Conservation (phyloP, 2,797 vertebrate species). For the Sorex maritimensis region DNA sequence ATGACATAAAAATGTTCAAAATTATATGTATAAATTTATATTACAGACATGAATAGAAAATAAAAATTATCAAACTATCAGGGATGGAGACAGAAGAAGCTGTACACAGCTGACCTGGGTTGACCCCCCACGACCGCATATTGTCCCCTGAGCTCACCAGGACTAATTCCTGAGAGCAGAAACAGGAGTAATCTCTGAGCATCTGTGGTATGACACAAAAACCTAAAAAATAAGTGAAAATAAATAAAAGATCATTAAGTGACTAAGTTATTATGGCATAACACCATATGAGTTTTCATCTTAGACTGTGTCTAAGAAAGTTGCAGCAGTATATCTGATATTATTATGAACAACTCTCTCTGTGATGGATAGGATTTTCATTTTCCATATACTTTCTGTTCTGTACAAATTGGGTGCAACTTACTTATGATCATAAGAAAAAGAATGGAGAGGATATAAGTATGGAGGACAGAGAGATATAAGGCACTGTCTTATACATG, state of each 20-base stretch:
- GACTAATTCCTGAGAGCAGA: no score
- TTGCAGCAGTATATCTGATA: background rate
- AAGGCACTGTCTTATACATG: no score
- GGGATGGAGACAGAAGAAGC: no score
- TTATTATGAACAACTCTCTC: background rate
- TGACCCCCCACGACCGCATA: no score
- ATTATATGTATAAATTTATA: background rate
- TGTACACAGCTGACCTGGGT: no score
- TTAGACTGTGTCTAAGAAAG: background rate
- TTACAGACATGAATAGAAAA: background rate
- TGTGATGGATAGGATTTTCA: background rate
- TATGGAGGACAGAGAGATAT: no score
- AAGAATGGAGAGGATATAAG: no score
- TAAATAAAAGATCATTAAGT: background rate
- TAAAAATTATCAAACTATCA: no score
- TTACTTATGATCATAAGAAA: background rate
- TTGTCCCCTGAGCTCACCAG: no score
- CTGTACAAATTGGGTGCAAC: background rate
- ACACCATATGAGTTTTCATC: fast-evolving
- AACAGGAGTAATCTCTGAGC: no score
- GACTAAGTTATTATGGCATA: background rate
- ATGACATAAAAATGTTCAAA: background rate
- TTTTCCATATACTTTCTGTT: conserved; percentile 16
- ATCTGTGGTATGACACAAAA: no score
- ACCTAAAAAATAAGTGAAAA: no score